Base-by-base conservation (phyloP, 1,140 invertebrate genomes). In the Aphis gossypii region DNA sequence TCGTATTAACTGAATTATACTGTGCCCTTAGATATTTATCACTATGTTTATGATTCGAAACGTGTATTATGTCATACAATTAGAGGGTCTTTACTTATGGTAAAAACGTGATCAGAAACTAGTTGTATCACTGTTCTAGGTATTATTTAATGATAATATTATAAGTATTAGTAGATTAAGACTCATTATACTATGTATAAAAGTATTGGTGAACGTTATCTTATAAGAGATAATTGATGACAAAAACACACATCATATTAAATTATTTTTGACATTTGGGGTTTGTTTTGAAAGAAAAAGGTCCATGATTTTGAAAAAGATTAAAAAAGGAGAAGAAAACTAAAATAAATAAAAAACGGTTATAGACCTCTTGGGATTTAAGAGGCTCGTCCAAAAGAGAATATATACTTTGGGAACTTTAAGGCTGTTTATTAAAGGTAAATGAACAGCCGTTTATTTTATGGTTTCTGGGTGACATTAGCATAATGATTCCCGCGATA, bases 401-500 rank as follows among this genome's bases (percentile, higher is more conserved):
- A 93, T 84, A 86, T 93, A 54, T 93, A 86, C 92, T 93, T 93
- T 86, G 82, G 92, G 21, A 93, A 93, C 92, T 93, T 93, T 93
- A 93, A 86, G 92, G 92, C 76, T 93, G 92, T 93, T 93, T 93
- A 93, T 93, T 93, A 93, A 93, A 93, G 92, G 92, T 93, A 93
- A 93, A 93, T 93, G 92, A 93, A 93, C 92, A 93, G 92, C 92
- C 92, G 92, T 93, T 93, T 93, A 93, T 86, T 93, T 93, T 93
- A 93, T 93, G 82, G 92, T 93, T 93, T 93, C 92, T 93, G 92
- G 92, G 92, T 93, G 92, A 84, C 92, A 93, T 93, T 93, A 93
- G 92, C 92, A 93, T 93, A 93, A 93, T 93, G 92, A 93, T 93
- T 93, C 92, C 92, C 92, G 82, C 92, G 92, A 93, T 93, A 93